These are phyloP conservation scores for Bombus superbus DNA, from an alignment of 1,140 invertebrate genomes.

Conservation along the genomic window DNA sequence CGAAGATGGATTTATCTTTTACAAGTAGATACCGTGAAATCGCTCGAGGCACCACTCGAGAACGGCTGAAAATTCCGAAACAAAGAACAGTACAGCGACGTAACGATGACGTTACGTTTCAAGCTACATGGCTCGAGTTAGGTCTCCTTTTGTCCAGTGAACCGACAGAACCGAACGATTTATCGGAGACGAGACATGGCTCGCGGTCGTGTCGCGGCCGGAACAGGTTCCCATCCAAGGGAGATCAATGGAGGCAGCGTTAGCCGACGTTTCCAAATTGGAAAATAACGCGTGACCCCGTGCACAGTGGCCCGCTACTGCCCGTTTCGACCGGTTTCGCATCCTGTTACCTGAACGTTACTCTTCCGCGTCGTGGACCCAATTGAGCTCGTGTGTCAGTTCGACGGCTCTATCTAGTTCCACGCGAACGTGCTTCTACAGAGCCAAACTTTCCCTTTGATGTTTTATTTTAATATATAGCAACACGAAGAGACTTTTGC, in stretches of 20 bases:
- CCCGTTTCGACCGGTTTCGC: conserved; percentile 29
- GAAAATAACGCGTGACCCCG: conserved; percentile 56
- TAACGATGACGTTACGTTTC: not conserved
- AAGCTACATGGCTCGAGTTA: not conserved
- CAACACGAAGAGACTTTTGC: not conserved
- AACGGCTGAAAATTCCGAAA: not conserved
- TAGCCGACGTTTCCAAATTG: conserved; percentile 51
- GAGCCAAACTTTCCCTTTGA: not conserved
- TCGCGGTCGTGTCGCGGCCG: not conserved
- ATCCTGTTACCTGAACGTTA: conserved; percentile 46
- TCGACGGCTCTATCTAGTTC: conserved; percentile 42
- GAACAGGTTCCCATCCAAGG: conserved; percentile 23
- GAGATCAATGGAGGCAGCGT: conserved; percentile 56
- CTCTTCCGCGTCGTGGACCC: conserved; percentile 24
- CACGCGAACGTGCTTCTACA: not conserved
- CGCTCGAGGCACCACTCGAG: not conserved
- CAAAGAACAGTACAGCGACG: not conserved
- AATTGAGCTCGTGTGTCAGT: conserved; percentile 60
- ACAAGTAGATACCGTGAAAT: too few species aligned
- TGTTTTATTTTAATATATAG: not conserved
- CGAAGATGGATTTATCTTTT: not conserved
- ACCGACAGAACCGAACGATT: conserved; percentile 9
- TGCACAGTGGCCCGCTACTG: not conserved
- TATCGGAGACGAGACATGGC: not conserved
- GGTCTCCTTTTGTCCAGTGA: not conserved